Conservation (phyloP, 2,888 invertebrate species). For the Argynnis bischoffii region DNA sequence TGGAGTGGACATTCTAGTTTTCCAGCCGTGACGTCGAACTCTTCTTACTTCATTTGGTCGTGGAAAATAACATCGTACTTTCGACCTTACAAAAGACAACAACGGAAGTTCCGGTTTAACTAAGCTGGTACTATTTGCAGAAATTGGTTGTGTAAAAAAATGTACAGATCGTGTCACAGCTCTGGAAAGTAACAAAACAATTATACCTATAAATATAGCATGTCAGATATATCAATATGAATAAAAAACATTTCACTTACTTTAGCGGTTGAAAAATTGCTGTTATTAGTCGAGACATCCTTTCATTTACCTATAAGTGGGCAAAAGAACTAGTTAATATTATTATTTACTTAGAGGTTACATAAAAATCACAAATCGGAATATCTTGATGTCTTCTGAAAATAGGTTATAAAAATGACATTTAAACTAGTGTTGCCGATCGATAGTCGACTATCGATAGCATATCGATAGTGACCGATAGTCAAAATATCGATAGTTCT, state of each 20-base stretch:
- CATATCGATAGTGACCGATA: too few species aligned
- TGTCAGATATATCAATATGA: too few species aligned
- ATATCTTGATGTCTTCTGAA: not conserved
- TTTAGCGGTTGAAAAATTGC: slow-evolving; percentile 62
- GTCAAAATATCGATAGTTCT: too few species aligned
- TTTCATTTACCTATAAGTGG: not conserved
- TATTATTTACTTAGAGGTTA: not conserved
- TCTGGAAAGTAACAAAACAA: slow-evolving; percentile 49
- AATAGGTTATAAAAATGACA: not conserved
- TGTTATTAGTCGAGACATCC: slow-evolving; percentile 62
- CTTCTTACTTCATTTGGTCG: slow-evolving; percentile 88
- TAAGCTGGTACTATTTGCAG: slow-evolving; percentile 47
- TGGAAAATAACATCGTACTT: slow-evolving; percentile 87
- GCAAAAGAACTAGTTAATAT: not conserved
- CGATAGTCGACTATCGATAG: too few species aligned
- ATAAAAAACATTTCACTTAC: slow-evolving; percentile 44
- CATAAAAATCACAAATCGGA: not conserved
- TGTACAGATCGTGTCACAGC: slow-evolving; percentile 57
- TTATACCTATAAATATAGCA: not conserved
- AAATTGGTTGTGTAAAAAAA: slow-evolving; percentile 47
- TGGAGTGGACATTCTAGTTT: slow-evolving; percentile 85
- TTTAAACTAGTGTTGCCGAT: too few species aligned
- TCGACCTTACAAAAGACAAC: slow-evolving; percentile 64
- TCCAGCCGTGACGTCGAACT: slow-evolving; percentile 87
- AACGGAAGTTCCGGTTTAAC: slow-evolving; percentile 61